These are phyloP conservation scores for Sarcophaga carnaria DNA, from an alignment of 2,888 invertebrate genomes.

Conservation along the genomic window DNA sequence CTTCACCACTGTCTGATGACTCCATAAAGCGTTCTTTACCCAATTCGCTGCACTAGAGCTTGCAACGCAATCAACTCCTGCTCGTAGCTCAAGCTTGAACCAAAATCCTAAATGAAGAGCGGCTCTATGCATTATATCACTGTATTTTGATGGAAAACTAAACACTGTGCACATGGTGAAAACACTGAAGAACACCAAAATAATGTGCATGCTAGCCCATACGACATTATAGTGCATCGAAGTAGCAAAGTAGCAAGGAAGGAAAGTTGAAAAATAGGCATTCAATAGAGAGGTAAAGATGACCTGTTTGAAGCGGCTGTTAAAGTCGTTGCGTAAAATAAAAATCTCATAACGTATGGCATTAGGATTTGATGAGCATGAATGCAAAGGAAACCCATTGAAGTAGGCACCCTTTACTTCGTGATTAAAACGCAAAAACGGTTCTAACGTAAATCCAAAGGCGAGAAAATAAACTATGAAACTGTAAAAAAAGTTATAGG, in stretches of 20 bases:
- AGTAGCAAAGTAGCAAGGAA: slow-evolving; percentile 95
- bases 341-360: slow-evolving; percentile 93
- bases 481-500: slow-evolving; percentile 80
- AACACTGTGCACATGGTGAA: slow-evolving; percentile 90
- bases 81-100: slow-evolving; percentile 77
- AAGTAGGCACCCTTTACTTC: slow-evolving; percentile 81
- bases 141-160: slow-evolving; percentile 86
- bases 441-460: slow-evolving; percentile 90
- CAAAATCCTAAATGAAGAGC: slow-evolving; percentile 91
- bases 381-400: slow-evolving; percentile 87
- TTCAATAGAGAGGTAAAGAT: slow-evolving; percentile 91
- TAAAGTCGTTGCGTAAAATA: slow-evolving; percentile 92
- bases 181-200: slow-evolving; percentile 92
- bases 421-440: slow-evolving; percentile 86
- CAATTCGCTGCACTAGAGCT: slow-evolving; percentile 78
- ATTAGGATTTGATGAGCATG: slow-evolving; percentile 88
- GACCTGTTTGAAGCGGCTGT: slow-evolving; percentile 93
- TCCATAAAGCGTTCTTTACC: slow-evolving; percentile 87
- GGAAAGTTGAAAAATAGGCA: slow-evolving; percentile 93
- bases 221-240: slow-evolving; percentile 90
- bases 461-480: slow-evolving; percentile 90
- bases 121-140: slow-evolving; percentile 94
- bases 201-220: slow-evolving; percentile 92
- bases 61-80: slow-evolving; percentile 74
- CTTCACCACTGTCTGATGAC: slow-evolving; percentile 88